phyloP scores from a whole-genome alignment of 1,140 invertebrate species.

The Dinoponera quadriceps region DNA sequence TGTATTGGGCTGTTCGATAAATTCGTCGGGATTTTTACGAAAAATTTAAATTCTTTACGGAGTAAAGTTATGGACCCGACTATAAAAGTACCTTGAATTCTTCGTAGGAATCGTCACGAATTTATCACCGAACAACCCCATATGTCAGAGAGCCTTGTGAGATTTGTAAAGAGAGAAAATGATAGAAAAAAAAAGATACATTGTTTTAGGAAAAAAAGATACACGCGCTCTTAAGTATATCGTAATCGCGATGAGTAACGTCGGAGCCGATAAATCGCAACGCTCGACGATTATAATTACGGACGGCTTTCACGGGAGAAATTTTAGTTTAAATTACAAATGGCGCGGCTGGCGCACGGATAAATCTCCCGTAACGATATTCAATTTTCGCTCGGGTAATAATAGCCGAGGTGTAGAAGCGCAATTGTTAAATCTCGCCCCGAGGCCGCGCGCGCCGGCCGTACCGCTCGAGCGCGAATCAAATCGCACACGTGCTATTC shows the following conservation, averaged over 20 bases:
- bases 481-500: constrained; percentile 27
- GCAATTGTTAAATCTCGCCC: constrained; percentile 4
- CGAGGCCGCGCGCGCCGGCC: not conserved
- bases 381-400: not conserved
- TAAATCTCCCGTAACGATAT: not conserved
- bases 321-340: not conserved
- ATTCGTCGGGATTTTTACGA: no score
- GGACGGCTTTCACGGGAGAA: not conserved
- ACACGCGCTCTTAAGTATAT: no score
- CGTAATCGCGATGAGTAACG: not conserved
- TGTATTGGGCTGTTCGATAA: no score
- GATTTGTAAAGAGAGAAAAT: no score
- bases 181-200: no score
- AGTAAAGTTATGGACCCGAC: no score
- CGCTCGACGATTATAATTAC: not conserved
- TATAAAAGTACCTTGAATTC: no score
- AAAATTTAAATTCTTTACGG: no score
- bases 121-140: no score
- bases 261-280: not conserved
- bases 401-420: not conserved
- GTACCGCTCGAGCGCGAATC: constrained; percentile 19
- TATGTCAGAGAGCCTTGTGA: no score
- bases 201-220: no score
- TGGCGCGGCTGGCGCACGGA: not conserved
- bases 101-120: no score